phyloP scores from a whole-genome alignment of 1,140 invertebrate genomes.

The Nixonia krombeini region DNA sequence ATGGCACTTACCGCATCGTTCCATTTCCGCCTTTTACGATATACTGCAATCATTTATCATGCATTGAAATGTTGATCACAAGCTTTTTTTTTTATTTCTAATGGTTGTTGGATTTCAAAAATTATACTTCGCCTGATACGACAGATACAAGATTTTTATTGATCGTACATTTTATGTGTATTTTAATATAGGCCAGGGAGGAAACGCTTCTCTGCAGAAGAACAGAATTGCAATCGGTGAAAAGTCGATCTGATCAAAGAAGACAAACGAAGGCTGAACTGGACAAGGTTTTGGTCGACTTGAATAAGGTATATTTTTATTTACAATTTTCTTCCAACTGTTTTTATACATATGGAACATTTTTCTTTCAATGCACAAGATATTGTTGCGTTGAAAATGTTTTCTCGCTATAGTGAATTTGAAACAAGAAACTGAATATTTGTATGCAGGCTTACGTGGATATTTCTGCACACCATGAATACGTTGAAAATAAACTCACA shows the following conservation, averaged over 20 bases:
- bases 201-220: slow-evolving; percentile 76
- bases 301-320: slow-evolving; percentile 70
- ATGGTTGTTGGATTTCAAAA: too few species aligned
- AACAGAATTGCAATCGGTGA: slow-evolving; percentile 73
- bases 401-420: too few species aligned
- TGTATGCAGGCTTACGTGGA: slow-evolving; percentile 63
- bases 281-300: slow-evolving; percentile 66
- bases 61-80: background rate
- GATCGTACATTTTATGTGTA: slow-evolving; percentile 8
- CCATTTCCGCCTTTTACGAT: slow-evolving; percentile 31
- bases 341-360: too few species aligned
- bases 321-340: too few species aligned
- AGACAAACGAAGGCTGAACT: slow-evolving; percentile 63
- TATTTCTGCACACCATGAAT: slow-evolving; percentile 73
- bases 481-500: slow-evolving; percentile 74
- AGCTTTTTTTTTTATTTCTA: background rate
- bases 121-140: too few species aligned
- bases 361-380: too few species aligned
- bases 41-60: background rate
- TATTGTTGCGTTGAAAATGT: too few species aligned
- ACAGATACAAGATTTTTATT: too few species aligned
- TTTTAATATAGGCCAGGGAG: slow-evolving; percentile 76
- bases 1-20: slow-evolving; percentile 14
- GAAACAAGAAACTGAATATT: background rate
- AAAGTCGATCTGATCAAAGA: slow-evolving; percentile 64